Percentiles rank a stretch among this genome's conserved stretches.
phyloP scores from a whole-genome alignment of 2,888 invertebrate genomes.

The Camptogramma bilineatum region DNA sequence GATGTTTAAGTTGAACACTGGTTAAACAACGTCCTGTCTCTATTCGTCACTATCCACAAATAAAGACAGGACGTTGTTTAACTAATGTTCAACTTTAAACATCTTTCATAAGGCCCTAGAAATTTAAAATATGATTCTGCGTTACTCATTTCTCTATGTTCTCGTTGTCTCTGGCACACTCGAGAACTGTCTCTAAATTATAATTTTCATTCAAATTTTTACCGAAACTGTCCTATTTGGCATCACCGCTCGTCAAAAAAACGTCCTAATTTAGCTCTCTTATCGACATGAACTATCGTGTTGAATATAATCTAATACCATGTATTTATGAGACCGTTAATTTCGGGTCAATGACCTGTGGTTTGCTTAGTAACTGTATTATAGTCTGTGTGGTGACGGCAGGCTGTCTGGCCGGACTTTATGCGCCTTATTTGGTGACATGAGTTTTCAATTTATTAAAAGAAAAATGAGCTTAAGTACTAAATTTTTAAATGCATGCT shows the following conservation, averaged over 20 bases:
- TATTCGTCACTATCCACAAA: no score
- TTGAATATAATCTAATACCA: constrained; percentile 18
- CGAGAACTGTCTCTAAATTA: background rate
- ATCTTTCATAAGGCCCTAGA: no score
- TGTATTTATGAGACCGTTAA: constrained; percentile 35
- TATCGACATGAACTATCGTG: constrained; percentile 26
- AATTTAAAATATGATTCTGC: no score
- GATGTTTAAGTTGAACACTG: no score
- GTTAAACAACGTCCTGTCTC: no score
- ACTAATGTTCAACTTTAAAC: no score
- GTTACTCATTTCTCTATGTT: no score
- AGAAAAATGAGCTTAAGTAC: background rate
- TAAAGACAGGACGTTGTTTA: no score
- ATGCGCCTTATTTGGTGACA: constrained; percentile 14
- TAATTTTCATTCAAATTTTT: background rate
- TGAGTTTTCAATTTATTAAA: background rate
- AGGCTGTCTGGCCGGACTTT: constrained; percentile 38
- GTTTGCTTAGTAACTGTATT: constrained; percentile 12
- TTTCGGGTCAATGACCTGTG: constrained; percentile 36
- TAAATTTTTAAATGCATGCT: constrained; percentile 7
- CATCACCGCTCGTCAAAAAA: constrained; percentile 18
- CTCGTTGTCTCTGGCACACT: no score
- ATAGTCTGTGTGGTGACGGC: constrained; percentile 36
- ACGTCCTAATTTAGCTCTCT: constrained; percentile 3
- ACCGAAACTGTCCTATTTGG: constrained; percentile 11